phyloP scores from a whole-genome alignment of 2,797 vertebrate species.

The Micrastur ruficollis region DNA sequence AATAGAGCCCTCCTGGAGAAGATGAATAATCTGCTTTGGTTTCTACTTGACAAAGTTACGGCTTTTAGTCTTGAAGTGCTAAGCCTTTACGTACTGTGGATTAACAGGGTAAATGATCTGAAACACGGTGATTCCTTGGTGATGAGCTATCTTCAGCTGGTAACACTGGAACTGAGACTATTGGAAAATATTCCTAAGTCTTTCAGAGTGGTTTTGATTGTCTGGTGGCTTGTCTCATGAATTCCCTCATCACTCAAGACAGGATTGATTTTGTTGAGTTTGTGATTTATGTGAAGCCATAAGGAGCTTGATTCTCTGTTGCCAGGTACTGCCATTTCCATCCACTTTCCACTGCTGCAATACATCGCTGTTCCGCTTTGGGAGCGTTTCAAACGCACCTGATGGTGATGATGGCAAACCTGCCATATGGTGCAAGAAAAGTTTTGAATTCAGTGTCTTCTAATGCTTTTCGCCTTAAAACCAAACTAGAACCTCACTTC shows the following conservation, averaged over 20 bases:
- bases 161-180: background rate
- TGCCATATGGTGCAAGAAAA: background rate
- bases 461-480: background rate
- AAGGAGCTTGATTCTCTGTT: background rate
- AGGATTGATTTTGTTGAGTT: background rate
- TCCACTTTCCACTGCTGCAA: background rate
- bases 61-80: background rate
- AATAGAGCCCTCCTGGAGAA: background rate
- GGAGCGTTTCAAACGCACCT: background rate
- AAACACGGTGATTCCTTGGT: background rate
- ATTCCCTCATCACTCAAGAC: background rate
- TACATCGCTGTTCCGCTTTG: background rate
- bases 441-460: background rate
- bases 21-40: background rate
- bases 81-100: background rate
- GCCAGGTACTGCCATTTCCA: background rate
- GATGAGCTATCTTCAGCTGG: background rate
- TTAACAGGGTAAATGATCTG: background rate
- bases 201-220: background rate
- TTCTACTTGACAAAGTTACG: background rate
- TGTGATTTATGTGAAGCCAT: background rate
- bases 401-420: background rate
- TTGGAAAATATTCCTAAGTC: background rate
- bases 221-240: background rate
- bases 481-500: background rate